phyloP scores from a whole-genome alignment of 1,140 invertebrate species.

The Drosophila orena region DNA sequence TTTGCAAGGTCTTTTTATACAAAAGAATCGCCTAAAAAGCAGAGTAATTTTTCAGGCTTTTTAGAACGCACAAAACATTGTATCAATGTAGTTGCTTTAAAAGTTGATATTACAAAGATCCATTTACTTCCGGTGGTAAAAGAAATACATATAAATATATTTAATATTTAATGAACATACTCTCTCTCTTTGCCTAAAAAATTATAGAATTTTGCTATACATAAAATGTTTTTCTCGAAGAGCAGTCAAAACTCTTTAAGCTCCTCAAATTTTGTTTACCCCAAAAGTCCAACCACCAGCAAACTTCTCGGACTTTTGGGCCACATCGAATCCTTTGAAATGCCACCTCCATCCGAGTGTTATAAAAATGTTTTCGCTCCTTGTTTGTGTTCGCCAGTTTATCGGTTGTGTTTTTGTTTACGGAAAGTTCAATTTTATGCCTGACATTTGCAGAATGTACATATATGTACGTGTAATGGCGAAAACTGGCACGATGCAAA shows the following conservation, averaged over 20 bases:
- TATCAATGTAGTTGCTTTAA: neutral
- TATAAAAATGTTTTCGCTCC: conserved; percentile 41
- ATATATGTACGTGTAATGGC: conserved; percentile 12
- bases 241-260: neutral
- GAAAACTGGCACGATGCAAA: conserved; percentile 26
- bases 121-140: too few species aligned
- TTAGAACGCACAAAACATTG: neutral
- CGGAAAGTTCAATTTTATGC: conserved; percentile 65
- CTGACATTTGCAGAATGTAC: conserved; percentile 21
- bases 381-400: conserved; percentile 45
- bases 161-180: too few species aligned
- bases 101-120: neutral
- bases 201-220: neutral
- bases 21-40: neutral
- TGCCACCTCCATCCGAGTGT: conserved; percentile 24
- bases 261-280: neutral
- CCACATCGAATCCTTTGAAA: conserved; percentile 13
- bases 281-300: conserved; percentile 7
- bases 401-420: conserved; percentile 41
- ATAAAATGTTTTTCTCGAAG: neutral
- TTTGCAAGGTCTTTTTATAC: neutral
- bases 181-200: too few species aligned
- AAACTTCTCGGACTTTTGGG: neutral
- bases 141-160: too few species aligned
- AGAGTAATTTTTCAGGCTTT: too few species aligned